Conservation (phyloP, 2,888 invertebrate genomes). For the Cheilosia variabilis region DNA sequence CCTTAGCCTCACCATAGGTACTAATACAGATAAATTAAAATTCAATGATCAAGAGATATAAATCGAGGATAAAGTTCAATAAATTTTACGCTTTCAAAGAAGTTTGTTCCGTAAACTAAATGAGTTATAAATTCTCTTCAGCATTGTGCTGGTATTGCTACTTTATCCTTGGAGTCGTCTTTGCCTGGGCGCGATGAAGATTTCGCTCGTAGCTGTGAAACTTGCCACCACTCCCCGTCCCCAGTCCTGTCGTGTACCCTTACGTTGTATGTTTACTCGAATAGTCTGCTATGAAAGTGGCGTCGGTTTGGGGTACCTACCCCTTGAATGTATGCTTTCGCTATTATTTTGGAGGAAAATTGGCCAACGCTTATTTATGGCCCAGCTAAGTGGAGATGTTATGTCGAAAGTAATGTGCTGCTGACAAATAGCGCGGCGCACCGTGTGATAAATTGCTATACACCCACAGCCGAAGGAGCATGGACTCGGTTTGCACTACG, state of each 20-base stretch:
- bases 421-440: slow-evolving; percentile 36
- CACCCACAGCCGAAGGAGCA: not conserved
- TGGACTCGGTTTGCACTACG: not conserved
- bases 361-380: slow-evolving; percentile 47
- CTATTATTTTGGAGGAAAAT: slow-evolving; percentile 46
- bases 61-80: slow-evolving; percentile 76
- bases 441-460: slow-evolving; percentile 28
- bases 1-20: not conserved
- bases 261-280: not conserved
- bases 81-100: slow-evolving; percentile 75
- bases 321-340: slow-evolving; percentile 20
- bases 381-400: slow-evolving; percentile 48
- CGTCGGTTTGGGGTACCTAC: no score
- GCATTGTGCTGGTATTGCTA: slow-evolving; percentile 52
- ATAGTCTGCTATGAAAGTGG: slow-evolving; percentile 1
- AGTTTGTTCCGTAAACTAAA: slow-evolving; percentile 76
- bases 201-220: slow-evolving; percentile 14
- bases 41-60: slow-evolving; percentile 76
- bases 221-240: slow-evolving; percentile 20
- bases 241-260: not conserved
- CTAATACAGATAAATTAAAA: slow-evolving; percentile 75
- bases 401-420: slow-evolving; percentile 41
- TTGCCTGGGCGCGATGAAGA: not conserved
- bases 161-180: slow-evolving; percentile 27
- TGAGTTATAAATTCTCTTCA: slow-evolving; percentile 75